Conservation (phyloP, 1,140 invertebrate genomes). For the Drosophila parabipectinata region DNA sequence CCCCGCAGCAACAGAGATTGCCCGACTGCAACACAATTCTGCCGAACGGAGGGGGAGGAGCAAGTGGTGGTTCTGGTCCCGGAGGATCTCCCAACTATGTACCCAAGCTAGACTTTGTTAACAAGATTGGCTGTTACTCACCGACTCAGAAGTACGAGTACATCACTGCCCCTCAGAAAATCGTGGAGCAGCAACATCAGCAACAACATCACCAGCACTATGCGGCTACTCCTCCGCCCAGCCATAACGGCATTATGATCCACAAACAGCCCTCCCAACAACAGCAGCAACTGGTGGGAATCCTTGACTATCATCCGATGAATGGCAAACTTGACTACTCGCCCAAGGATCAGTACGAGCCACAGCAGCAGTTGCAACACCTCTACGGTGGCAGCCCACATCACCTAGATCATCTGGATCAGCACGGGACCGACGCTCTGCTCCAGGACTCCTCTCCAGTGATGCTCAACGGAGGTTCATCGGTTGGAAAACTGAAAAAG, state of each 20-base stretch:
- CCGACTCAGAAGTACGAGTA: conserved; percentile 83
- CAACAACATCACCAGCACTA: conserved; percentile 67
- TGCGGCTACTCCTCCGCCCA: conserved; percentile 60
- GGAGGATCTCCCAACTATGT: conserved; percentile 77
- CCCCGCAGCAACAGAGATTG: conserved; percentile 63
- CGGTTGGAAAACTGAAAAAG: conserved; percentile 68
- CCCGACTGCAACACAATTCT: conserved; percentile 82
- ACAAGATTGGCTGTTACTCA: conserved; percentile 82
- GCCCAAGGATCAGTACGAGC: conserved; percentile 74
- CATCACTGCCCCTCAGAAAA: conserved; percentile 66
- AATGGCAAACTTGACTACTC: conserved; percentile 80
- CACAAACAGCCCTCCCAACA: conserved; percentile 65
- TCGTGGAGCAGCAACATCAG: conserved; percentile 64
- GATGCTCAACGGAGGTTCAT: conserved; percentile 43
- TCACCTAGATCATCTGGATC: conserved; percentile 50
- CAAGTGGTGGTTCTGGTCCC: conserved; percentile 11
- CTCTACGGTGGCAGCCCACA: conserved; percentile 73
- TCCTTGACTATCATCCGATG: conserved; percentile 71
- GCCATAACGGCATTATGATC: conserved; percentile 69
- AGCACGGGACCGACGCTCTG: conserved; percentile 52
- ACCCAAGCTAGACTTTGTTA: conserved; percentile 73
- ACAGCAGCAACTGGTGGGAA: conserved; percentile 68
- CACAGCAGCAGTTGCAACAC: conserved; percentile 68
- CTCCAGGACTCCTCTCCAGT: conserved; percentile 47
- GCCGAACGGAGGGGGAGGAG: conserved; percentile 61